Evolutionary conservation across 2,888 invertebrate species (phyloP), one percentile per base, ranked within the genome.

Genomic region (Trichacis sp.): DNA sequence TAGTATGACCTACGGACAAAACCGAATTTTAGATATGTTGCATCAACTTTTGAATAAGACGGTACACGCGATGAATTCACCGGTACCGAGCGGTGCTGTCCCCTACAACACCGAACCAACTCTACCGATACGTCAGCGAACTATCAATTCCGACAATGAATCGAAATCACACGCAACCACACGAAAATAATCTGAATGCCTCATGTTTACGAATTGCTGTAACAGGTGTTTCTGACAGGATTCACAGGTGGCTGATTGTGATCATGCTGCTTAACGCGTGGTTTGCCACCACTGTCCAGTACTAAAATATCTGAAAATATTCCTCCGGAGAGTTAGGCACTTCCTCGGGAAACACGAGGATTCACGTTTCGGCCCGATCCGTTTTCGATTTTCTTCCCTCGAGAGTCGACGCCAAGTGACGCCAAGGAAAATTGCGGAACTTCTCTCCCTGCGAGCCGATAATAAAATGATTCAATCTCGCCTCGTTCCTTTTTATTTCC

Each of bases 211-310:
- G 62, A 62, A 68, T 57, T 57, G 61, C 65, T 49, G 66, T 70
- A 70, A 70, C 70, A 70, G 68, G 70, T 70, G 70, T 70, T 70
- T 66, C 68, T 65, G 65, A 65, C 68, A 68, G 68, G 70, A 70
- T 70, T 70, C 70, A 68, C 70, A 70, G 70, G 68, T 68, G 70
- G 70, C 68, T 66, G 69, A 64, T 59, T 62, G 64, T 45, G 62
- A 69, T 69, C 64, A 59, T 64, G 55, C 66, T 54, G 61, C 69
- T 59, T 49, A 59, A 69, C 64, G 64, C 69, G 61, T 66, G 69
- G 65, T 66, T 66, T 64, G 64, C 49, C 50, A 48, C 63, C 17
- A 63, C 49, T 67, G 63, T 63, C 67, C 60, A 52, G 51, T 45
- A 20, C 45, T 29, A 36, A 59, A 60, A 46, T 43, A 33, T 52